These are phyloP conservation scores for Lophius americanus DNA, from an alignment of 2,797 vertebrate genomes.

Conservation along the genomic window DNA sequence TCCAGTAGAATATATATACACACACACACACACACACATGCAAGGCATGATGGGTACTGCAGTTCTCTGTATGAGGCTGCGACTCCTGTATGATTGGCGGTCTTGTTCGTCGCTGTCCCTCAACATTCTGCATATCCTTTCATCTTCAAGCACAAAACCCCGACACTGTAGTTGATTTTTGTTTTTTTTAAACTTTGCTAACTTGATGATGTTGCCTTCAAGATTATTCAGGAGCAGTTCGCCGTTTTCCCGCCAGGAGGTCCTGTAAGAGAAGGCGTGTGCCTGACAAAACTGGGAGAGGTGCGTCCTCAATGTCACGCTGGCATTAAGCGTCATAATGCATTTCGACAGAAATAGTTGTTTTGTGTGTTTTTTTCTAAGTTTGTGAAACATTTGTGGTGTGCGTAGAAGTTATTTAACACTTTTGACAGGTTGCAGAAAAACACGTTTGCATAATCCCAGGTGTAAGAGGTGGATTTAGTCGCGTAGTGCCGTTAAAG, in stretches of 20 bases:
- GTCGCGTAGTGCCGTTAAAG: conserved; percentile 43
- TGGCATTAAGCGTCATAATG: conserved; percentile 24
- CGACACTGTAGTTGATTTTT: conserved; percentile 28
- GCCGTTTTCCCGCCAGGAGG: conserved; percentile 43
- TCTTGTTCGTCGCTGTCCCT: conserved; percentile 48
- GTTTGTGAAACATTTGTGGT: conserved; percentile 15
- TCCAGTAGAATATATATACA: conserved; percentile 28
- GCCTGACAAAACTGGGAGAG: conserved; percentile 48
- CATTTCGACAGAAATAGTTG: conserved; percentile 29
- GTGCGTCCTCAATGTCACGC: conserved; percentile 43
- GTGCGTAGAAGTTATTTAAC: conserved; percentile 18
- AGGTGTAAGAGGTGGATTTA: conserved; percentile 44
- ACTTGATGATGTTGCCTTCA: conserved; percentile 65
- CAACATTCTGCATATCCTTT: conserved; percentile 58
- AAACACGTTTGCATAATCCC: conserved; percentile 31
- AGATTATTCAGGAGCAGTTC: conserved; percentile 67
- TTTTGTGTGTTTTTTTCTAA: background rate
- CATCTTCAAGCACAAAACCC: conserved; percentile 60
- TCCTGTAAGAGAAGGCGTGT: conserved; percentile 44
- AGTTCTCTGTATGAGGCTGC: conserved; percentile 56
- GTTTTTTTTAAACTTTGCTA: conserved; percentile 39
- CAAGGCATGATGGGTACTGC: conserved; percentile 77
- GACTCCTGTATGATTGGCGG: conserved; percentile 77
- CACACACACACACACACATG: conserved; percentile 19
- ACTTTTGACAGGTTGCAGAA: conserved; percentile 38